phyloP scores from a whole-genome alignment of 2,113 vertebrate species.

The Montifringilla adamsi region DNA sequence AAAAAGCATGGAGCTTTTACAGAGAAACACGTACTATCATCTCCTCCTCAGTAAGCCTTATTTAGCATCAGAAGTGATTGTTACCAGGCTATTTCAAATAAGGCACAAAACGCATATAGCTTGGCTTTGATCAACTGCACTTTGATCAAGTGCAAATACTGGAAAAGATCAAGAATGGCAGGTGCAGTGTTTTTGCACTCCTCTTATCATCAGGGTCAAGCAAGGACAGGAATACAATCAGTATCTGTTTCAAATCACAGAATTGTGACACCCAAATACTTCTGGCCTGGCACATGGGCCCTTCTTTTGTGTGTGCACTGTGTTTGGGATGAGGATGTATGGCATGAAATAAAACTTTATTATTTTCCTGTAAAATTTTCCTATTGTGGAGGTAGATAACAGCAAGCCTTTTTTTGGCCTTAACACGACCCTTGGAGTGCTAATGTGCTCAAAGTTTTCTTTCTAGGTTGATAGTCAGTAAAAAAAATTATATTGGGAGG shows the following conservation, averaged over 20 bases:
- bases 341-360: background rate
- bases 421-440: background rate
- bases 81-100: background rate
- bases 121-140: constrained; percentile 28
- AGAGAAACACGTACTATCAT: background rate
- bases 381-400: background rate
- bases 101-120: background rate
- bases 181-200: background rate
- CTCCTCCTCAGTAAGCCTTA: background rate
- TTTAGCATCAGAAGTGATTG: background rate
- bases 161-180: background rate
- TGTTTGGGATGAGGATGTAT: background rate
- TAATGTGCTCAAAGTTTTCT: background rate
- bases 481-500: background rate
- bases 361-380: background rate
- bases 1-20: background rate
- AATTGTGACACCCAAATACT: background rate
- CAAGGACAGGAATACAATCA: background rate
- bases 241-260: background rate
- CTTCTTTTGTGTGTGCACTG: background rate
- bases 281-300: background rate
- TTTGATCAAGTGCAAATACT: constrained; percentile 19
- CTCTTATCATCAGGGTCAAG: background rate
- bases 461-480: background rate
- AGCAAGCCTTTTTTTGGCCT: background rate